Evolutionary conservation across 2,113 vertebrate species (phyloP).

Genomic region (Phalacrocorax pelagicus): DNA sequence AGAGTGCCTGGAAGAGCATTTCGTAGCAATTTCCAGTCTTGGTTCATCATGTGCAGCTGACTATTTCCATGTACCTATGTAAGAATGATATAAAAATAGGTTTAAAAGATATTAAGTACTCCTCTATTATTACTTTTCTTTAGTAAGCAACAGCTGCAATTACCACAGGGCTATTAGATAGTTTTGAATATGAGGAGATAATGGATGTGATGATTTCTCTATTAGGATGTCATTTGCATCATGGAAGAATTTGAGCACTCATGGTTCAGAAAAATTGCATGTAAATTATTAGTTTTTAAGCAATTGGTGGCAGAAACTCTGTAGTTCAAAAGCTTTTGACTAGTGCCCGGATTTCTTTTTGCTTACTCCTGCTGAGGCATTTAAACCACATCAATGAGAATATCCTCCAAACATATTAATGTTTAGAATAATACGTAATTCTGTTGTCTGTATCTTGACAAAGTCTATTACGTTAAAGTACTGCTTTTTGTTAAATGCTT

Average conservation of each 20-base stretch:
- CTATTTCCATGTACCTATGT: not conserved
- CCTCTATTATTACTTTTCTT: not conserved
- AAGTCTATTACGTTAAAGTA: not conserved
- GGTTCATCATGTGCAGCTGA: not conserved
- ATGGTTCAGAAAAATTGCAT: not conserved
- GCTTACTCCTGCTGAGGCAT: not conserved
- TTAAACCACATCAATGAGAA: not conserved
- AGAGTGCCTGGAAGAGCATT: not conserved
- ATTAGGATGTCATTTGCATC: not conserved
- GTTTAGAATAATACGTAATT: not conserved
- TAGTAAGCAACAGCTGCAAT: not conserved
- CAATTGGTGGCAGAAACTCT: not conserved
- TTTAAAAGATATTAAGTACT: slow-evolving; percentile 3
- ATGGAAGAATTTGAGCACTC: not conserved
- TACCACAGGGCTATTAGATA: not conserved
- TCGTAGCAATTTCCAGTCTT: not conserved
- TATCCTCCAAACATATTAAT: not conserved
- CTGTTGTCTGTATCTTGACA: not conserved
- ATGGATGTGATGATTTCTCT: not conserved
- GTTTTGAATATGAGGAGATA: slow-evolving; percentile 4
- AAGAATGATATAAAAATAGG: not conserved
- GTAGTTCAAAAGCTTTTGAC: not conserved
- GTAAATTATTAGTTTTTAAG: not conserved
- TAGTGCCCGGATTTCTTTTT: not conserved
- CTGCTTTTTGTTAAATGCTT: not conserved